These are phyloP conservation scores for Acarapis woodi DNA, from an alignment of 1,140 invertebrate species.

Conservation along the genomic window DNA sequence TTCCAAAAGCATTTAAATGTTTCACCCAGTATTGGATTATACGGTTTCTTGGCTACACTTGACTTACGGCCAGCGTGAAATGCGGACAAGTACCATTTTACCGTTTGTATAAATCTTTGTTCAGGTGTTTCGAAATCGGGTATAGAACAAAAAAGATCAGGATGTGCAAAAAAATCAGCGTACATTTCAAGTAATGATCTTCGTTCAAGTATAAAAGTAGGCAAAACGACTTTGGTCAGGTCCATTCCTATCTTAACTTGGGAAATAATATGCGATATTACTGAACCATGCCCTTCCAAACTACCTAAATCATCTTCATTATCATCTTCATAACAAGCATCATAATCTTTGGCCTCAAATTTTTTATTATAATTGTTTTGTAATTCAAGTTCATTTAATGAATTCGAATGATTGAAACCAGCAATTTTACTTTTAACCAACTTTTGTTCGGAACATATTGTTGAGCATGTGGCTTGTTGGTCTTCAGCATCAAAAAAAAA, in stretches of 20 bases:
- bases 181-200: slow-evolving; percentile 89
- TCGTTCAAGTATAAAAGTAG: slow-evolving; percentile 83
- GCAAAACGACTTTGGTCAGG: slow-evolving; percentile 79
- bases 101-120: slow-evolving; percentile 70
- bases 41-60: slow-evolving; percentile 81
- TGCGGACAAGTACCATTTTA: slow-evolving; percentile 78
- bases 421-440: not conserved
- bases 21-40: slow-evolving; percentile 87
- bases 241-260: slow-evolving; percentile 82
- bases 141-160: slow-evolving; percentile 66
- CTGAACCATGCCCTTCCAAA: slow-evolving; percentile 74
- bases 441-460: not conserved
- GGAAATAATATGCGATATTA: slow-evolving; percentile 70
- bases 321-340: slow-evolving; percentile 53
- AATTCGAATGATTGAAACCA: slow-evolving; percentile 1
- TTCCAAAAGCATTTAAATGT: slow-evolving; percentile 57
- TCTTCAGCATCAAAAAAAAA: slow-evolving; percentile 48
- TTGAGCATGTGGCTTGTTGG: not conserved
- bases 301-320: slow-evolving; percentile 48
- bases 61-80: slow-evolving; percentile 87
- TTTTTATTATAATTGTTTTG: not conserved
- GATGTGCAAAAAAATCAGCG: slow-evolving; percentile 90
- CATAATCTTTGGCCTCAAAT: slow-evolving; percentile 6
- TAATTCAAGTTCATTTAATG: not conserved
- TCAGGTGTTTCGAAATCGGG: slow-evolving; percentile 43